Evolutionary conservation across 2,797 vertebrate genomes (phyloP).

Genomic region (Melopsittacus undulatus): DNA sequence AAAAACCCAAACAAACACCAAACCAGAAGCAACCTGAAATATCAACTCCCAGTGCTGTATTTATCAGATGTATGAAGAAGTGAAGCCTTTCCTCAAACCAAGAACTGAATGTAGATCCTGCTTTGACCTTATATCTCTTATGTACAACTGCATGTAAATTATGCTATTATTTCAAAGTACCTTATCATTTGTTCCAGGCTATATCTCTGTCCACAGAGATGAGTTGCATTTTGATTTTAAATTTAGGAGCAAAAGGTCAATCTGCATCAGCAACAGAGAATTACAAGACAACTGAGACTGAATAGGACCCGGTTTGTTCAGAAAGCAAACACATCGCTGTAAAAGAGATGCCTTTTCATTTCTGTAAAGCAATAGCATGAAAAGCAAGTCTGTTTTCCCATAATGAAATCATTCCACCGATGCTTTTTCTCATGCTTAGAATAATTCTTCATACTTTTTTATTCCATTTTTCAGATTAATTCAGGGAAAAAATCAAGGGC

Average conservation of each 20-base stretch:
- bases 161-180: conserved; percentile 22
- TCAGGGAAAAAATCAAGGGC: neutral
- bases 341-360: conserved; percentile 11
- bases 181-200: conserved; percentile 13
- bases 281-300: neutral
- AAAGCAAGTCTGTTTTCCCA: neutral
- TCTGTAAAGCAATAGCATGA: neutral
- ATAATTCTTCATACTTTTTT: neutral
- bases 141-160: conserved; percentile 13
- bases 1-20: neutral
- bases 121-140: conserved; percentile 29
- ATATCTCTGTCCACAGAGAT: neutral
- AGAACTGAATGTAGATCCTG: conserved; percentile 33
- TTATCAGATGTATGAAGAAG: neutral
- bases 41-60: neutral
- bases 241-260: conserved; percentile 52
- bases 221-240: conserved; percentile 29
- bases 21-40: neutral
- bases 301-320: neutral
- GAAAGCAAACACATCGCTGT: neutral
- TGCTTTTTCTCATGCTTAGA: conserved; percentile 1
- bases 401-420: neutral
- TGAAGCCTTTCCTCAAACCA: neutral
- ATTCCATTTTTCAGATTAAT: neutral
- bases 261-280: neutral